A percentile compares a stretch with the other conserved stretches of the same genome.
phyloP scores from a whole-genome alignment of 2,888 invertebrate species.

The Adelphocoris suturalis region DNA sequence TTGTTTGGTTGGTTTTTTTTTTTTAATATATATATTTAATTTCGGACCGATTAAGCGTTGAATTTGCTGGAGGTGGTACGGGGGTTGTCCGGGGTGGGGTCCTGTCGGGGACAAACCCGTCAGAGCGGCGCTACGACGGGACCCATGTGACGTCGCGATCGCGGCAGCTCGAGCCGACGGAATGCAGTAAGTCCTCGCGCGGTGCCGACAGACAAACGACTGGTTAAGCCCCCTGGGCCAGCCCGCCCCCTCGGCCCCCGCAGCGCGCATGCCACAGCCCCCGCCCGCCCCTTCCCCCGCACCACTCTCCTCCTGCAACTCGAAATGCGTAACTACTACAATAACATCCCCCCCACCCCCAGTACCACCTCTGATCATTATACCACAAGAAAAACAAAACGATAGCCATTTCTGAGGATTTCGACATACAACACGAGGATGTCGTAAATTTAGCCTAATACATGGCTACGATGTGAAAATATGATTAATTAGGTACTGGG shows the following conservation, averaged over 20 bases:
- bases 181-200: constrained; percentile 61
- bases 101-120: not conserved
- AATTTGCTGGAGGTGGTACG: not conserved
- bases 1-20: not conserved
- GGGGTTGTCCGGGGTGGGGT: not conserved
- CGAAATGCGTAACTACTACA: constrained; percentile 1
- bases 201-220: constrained; percentile 63
- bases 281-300: not conserved
- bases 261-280: constrained; percentile 30
- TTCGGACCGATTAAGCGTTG: constrained; percentile 12
- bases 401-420: too few species aligned
- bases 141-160: constrained; percentile 69
- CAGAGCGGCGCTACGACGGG: constrained; percentile 40
- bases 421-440: too few species aligned
- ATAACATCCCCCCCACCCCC: constrained; percentile 1
- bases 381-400: too few species aligned
- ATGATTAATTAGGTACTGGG: too few species aligned
- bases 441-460: too few species aligned
- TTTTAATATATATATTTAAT: not conserved
- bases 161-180: constrained; percentile 57
- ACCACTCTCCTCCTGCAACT: not conserved
- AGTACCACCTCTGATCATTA: too few species aligned
- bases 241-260: constrained; percentile 18
- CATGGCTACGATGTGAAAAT: too few species aligned
- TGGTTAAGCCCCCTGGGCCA: constrained; percentile 54